These are phyloP conservation scores for Pyrgus malvae DNA, from an alignment of 2,888 invertebrate species.

Conservation along the genomic window DNA sequence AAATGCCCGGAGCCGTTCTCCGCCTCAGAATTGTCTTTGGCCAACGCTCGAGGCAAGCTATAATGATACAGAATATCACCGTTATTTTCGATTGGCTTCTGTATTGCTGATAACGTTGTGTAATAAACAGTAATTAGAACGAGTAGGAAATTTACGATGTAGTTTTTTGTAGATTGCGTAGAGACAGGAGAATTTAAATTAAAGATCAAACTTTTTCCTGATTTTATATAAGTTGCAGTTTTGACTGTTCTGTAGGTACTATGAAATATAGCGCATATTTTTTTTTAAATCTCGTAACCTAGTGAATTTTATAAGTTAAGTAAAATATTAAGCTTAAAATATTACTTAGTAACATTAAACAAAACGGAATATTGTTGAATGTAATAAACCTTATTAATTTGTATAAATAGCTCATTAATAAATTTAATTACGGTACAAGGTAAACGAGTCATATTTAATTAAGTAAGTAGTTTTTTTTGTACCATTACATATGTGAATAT, in stretches of 20 bases:
- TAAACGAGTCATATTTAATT: no score
- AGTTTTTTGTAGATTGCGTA: conserved; percentile 2
- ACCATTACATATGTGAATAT: no score
- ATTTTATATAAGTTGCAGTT: background rate
- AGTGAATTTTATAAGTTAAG: no score
- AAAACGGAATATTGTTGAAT: no score
- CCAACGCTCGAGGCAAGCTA: conserved; percentile 59
- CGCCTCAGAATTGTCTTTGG: conserved; percentile 69
- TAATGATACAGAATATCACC: conserved; percentile 60
- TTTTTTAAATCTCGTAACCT: no score
- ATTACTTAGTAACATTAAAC: no score
- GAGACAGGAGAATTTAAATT: background rate
- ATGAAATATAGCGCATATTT: no score
- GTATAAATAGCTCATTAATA: no score
- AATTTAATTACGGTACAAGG: no score
- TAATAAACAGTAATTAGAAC: conserved; percentile 54
- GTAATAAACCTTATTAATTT: no score
- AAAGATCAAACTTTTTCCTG: conserved; percentile 37
- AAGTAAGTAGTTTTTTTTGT: no score
- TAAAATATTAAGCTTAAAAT: no score
- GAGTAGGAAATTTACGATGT: conserved; percentile 9
- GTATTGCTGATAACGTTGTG: conserved; percentile 53
- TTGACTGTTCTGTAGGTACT: background rate
- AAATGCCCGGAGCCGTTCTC: conserved; percentile 64
- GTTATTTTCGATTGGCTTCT: conserved; percentile 68